Base-by-base conservation (phyloP, 2,797 vertebrate genomes). In the Neopelma chrysocephalum region DNA sequence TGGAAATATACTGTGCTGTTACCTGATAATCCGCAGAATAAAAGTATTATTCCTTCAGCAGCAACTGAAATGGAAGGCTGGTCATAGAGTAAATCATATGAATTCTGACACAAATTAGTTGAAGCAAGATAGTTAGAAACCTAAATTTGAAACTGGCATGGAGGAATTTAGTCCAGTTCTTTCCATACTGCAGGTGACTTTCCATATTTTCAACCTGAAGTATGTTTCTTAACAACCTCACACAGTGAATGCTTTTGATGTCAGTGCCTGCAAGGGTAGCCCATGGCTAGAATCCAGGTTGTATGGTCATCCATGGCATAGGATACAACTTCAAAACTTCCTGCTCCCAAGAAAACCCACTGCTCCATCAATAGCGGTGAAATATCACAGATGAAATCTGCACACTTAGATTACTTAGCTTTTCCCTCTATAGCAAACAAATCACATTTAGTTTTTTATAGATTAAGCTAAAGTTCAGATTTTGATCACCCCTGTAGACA, bases 81-180 rank as follows among this genome's bases (percentile, higher is more conserved):
- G 71, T 15, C 22, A 23, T 7, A 69, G 43, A 77, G 34, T 36
- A 90, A 87, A 84, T 38, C 42, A 48, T 4, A 1, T 11, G n/a
- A 71, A n/a, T 87, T 83, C 47, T 92, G 54, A 96, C 19, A 78
- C 31, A 90, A 85, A 73, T 83, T 81, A 90, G 23, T 60, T 18
- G 56, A 92, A 94, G n/a, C 36, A 80, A 79, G 72, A n/a, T 27
- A 87, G 92, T 77, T 72, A 84, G 76, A 92, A 96, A 93, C 61
- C 31, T 51, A 90, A 75, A 15, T 12, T 73, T 36, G 57, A 89
- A 93, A 73, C 5, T 31, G 32, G 3, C 0, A 0, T 66, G 21
- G 72, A 87, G 20, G 47, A 76, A 57, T 83, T 88, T 66, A 53
- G 21, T 80, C 31, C 20, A 38, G 6, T 77, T 91, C 57, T 84